These are phyloP conservation scores for Piliocolobus tephrosceles DNA, from an alignment of 2,113 vertebrate genomes.

Conservation along the genomic window DNA sequence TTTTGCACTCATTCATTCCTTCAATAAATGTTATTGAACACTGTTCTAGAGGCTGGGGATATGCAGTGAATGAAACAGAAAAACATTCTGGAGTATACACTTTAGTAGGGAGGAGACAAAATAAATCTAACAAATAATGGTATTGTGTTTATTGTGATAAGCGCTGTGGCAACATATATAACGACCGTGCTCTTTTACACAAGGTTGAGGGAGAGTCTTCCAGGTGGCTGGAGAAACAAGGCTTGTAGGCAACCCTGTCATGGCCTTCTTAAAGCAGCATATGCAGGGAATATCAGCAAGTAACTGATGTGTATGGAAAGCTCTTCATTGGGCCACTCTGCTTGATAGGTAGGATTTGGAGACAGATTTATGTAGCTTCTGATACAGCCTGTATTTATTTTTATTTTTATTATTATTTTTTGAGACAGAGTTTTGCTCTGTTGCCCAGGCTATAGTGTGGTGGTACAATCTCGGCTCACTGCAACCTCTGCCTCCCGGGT, in stretches of 20 bases:
- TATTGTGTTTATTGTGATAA: not conserved
- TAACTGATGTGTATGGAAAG: not conserved
- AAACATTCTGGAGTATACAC: not conserved
- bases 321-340: not conserved
- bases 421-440: no score
- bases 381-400: not conserved
- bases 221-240: not conserved
- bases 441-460: no score
- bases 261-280: not conserved
- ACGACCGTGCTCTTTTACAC: not conserved
- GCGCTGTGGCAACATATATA: not conserved
- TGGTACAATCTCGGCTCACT: no score
- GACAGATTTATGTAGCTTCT: not conserved
- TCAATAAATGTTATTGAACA: not conserved
- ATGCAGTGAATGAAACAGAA: not conserved
- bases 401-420: no score
- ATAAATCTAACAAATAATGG: not conserved
- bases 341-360: not conserved
- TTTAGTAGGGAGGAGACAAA: slow-evolving; percentile 7
- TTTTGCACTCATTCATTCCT: not conserved
- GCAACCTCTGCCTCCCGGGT: no score
- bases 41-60: not conserved
- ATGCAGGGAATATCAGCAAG: not conserved
- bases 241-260: not conserved
- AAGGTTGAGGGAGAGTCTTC: not conserved